phyloP scores from a whole-genome alignment of 92 coral and sea anemone species.

The Bergia puertoricense region DNA sequence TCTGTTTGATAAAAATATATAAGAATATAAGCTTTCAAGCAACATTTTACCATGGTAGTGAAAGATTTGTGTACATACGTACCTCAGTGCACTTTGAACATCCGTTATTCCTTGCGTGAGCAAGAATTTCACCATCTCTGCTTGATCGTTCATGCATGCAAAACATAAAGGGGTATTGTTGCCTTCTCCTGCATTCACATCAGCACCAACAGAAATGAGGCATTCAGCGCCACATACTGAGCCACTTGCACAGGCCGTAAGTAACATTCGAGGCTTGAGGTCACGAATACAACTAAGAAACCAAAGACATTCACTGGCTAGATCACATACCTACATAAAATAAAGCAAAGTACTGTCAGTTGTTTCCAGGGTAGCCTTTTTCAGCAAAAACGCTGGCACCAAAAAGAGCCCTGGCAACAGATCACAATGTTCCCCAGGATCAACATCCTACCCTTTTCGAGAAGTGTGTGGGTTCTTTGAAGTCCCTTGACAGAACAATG shows the following conservation, averaged over 20 bases:
- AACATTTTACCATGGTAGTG: too few species aligned
- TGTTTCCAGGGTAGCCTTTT: not conserved
- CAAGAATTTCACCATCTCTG: conserved; percentile 82
- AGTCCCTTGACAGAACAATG: too few species aligned
- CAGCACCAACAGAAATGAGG: conserved; percentile 88
- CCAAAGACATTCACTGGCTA: conserved; percentile 86
- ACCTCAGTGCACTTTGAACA: conserved; percentile 79
- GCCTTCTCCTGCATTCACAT: conserved; percentile 86
- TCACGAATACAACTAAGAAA: conserved; percentile 79
- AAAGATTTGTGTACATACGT: not conserved
- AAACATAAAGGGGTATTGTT: conserved; percentile 83
- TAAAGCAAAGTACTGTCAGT: too few species aligned
- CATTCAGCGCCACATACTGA: conserved; percentile 73
- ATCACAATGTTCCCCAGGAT: not conserved
- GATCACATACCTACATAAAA: conserved; percentile 33
- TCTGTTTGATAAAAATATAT: too few species aligned
- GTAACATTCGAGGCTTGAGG: conserved; percentile 79
- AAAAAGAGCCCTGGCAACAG: not conserved
- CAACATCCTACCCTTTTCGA: too few species aligned
- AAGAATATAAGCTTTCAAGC: too few species aligned
- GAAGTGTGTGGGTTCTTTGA: too few species aligned
- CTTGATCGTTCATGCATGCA: conserved; percentile 82
- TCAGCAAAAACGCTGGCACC: not conserved
- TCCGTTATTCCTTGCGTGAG: conserved; percentile 88
- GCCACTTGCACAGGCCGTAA: conserved; percentile 88